These are phyloP conservation scores for Polydrusus cervinus DNA, from an alignment of 2,888 invertebrate genomes.

Conservation along the genomic window DNA sequence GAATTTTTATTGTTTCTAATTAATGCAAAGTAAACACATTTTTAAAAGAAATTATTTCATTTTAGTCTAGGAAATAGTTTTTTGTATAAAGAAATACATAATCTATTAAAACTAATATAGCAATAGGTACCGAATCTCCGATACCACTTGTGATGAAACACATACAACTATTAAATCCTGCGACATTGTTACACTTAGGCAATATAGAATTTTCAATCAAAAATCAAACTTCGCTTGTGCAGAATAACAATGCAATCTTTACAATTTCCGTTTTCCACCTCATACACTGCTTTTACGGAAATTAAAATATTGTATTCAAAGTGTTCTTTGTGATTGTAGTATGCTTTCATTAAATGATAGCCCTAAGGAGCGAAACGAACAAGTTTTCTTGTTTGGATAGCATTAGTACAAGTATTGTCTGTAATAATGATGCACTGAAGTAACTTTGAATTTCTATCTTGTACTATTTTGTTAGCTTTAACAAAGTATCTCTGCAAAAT, in stretches of 20 bases:
- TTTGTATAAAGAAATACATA: no score
- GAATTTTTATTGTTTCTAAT: no score
- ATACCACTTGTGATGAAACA: no score
- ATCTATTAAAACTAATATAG: no score
- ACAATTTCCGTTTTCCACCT: background rate
- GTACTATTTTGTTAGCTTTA: background rate
- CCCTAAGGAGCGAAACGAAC: background rate
- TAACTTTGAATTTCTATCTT: background rate
- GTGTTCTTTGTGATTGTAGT: background rate
- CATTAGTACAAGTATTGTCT: no score
- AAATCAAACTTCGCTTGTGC: constrained; percentile 18
- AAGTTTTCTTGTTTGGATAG: constrained; percentile 13
- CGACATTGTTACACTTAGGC: background rate
- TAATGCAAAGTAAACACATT: no score
- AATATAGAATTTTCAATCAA: constrained; percentile 24
- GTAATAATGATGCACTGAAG: constrained; percentile 12
- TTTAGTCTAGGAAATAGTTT: no score
- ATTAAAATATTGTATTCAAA: constrained; percentile 12
- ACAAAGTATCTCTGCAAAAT: background rate
- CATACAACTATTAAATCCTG: background rate
- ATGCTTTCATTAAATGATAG: constrained; percentile 9
- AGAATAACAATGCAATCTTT: background rate
- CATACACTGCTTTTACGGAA: constrained; percentile 14
- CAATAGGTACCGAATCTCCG: background rate
- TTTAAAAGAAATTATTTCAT: no score